Conservation (phyloP, 2,113 vertebrate genomes). For the human (Homo sapiens) region DNA sequence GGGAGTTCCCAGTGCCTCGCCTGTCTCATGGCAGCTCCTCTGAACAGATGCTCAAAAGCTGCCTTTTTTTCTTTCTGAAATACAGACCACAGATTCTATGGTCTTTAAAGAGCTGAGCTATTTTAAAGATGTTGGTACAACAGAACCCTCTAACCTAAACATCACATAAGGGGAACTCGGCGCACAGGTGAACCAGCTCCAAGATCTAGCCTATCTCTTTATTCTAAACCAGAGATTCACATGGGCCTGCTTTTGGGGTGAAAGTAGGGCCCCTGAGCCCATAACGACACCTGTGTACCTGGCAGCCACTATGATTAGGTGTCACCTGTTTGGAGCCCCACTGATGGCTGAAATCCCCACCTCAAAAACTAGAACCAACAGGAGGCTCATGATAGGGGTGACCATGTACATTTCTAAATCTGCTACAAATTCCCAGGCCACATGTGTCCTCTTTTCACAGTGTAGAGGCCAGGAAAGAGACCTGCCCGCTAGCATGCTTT, state of each 20-base stretch:
- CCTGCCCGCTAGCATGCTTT: neutral
- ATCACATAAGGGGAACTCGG: neutral
- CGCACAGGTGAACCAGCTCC: neutral
- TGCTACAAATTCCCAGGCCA: neutral
- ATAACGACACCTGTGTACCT: neutral
- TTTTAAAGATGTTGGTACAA: neutral
- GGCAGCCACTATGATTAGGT: neutral
- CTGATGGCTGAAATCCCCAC: neutral
- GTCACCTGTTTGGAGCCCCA: too few species aligned
- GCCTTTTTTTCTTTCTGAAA: neutral
- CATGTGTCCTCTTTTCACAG: neutral
- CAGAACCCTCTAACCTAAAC: neutral
- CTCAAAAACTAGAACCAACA: neutral
- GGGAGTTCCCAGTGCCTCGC: neutral
- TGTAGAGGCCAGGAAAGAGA: neutral
- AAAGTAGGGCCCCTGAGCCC: neutral
- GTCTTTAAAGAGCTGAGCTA: neutral
- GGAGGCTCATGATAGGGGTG: neutral
- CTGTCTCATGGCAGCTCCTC: neutral
- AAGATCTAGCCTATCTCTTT: neutral
- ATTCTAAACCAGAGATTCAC: neutral
- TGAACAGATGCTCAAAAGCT: neutral
- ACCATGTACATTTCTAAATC: neutral
- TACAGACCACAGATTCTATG: neutral
- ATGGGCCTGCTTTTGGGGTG: neutral